These are phyloP conservation scores for Tetragonula clypearis DNA, from an alignment of 1,140 invertebrate species.

Conservation along the genomic window DNA sequence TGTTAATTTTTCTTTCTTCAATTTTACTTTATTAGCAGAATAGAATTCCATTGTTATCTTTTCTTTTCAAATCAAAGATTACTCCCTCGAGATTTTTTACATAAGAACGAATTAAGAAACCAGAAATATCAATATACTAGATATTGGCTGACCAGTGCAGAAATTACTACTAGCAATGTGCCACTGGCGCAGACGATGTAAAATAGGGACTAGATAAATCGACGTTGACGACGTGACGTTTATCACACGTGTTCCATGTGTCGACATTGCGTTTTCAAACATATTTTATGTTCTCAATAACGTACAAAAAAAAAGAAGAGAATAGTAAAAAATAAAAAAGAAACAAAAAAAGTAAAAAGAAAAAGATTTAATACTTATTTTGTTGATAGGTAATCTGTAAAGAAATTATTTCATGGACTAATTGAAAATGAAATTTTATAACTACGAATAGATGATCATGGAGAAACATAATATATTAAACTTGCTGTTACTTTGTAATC, in stretches of 20 bases:
- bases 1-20: not conserved
- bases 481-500: no score
- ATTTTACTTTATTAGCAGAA: no score
- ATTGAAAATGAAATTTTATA: not conserved
- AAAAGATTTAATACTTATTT: not conserved
- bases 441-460: no score
- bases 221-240: constrained; percentile 58
- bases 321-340: not conserved
- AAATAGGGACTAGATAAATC: constrained; percentile 66
- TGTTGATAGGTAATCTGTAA: not conserved
- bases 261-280: constrained; percentile 61
- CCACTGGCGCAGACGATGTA: constrained; percentile 58
- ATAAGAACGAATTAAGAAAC: constrained; percentile 12
- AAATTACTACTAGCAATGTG: constrained; percentile 55
- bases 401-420: not conserved
- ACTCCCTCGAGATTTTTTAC: not conserved
- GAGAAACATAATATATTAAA: no score
- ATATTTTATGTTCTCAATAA: constrained; percentile 9
- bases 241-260: constrained; percentile 68
- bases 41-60: no score
- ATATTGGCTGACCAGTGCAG: constrained; percentile 71
- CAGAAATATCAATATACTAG: constrained; percentile 55
- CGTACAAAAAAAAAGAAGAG: not conserved
- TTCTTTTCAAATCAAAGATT: not conserved
- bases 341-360: not conserved